Conservation (phyloP, 2,797 vertebrate species). For the Scleropages formosus region DNA sequence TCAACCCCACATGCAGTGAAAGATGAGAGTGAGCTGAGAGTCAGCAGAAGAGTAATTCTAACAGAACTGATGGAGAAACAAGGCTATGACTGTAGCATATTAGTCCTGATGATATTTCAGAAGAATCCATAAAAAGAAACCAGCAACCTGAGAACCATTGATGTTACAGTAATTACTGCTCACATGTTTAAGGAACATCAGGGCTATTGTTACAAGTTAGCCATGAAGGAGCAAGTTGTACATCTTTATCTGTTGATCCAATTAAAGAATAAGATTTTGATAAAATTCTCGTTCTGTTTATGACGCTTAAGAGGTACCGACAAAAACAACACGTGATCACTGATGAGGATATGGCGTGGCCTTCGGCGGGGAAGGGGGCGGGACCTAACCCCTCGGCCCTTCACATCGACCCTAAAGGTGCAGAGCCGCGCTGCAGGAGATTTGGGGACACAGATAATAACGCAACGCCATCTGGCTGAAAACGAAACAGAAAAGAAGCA, state of each 20-base stretch:
- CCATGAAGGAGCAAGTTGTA: neutral
- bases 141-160: too few species aligned
- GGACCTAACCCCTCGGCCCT: constrained; percentile 57
- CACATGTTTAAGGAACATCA: too few species aligned
- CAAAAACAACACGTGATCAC: too few species aligned
- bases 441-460: constrained; percentile 38
- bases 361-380: neutral
- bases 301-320: too few species aligned
- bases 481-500: constrained; percentile 50
- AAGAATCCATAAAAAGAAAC: too few species aligned
- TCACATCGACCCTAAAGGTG: constrained; percentile 68
- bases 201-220: too few species aligned
- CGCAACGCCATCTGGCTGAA: constrained; percentile 57
- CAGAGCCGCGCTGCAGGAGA: constrained; percentile 59
- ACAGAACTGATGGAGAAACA: constrained; percentile 47
- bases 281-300: too few species aligned
- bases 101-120: neutral
- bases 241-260: neutral
- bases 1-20: constrained; percentile 62
- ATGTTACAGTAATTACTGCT: too few species aligned
- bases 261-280: too few species aligned
- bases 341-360: constrained; percentile 57
- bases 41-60: constrained; percentile 8
- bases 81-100: constrained; percentile 6
- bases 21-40: constrained; percentile 34